phyloP scores from a whole-genome alignment of 2,113 vertebrate genomes.

The Grantiella picta region DNA sequence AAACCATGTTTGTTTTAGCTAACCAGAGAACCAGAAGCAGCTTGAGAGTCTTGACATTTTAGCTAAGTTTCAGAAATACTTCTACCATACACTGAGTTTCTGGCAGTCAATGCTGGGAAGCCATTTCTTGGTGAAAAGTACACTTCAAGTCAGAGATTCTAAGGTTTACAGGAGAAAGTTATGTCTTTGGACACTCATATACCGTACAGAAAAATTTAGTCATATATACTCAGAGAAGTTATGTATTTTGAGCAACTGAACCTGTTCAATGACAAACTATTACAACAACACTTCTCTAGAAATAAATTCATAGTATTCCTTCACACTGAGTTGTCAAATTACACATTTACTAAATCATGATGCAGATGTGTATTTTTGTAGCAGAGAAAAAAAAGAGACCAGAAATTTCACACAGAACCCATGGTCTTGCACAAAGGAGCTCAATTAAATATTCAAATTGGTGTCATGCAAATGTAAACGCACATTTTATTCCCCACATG shows the following conservation, averaged over 20 bases:
- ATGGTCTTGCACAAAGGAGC: not conserved
- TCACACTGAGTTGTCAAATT: not conserved
- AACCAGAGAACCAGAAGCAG: not conserved
- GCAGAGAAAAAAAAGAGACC: not conserved
- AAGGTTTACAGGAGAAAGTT: not conserved
- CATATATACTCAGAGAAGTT: not conserved
- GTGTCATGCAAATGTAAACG: not conserved
- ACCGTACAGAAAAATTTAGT: not conserved
- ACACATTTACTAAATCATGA: not conserved
- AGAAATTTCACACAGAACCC: slow-evolving; percentile 4
- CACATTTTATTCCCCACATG: not conserved
- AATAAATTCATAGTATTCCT: not conserved
- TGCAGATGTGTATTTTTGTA: not conserved
- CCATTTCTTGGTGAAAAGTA: not conserved
- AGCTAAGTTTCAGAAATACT: not conserved
- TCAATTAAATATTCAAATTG: not conserved
- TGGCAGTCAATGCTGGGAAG: not conserved
- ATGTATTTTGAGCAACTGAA: not conserved
- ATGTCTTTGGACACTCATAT: not conserved
- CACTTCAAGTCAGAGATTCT: not conserved
- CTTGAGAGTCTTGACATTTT: not conserved
- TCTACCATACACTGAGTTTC: not conserved
- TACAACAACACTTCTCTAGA: not conserved
- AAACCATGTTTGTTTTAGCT: not conserved
- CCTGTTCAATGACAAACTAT: not conserved